These are phyloP conservation scores for Drosophila seguyi DNA, from an alignment of 1,140 invertebrate species.

Conservation along the genomic window DNA sequence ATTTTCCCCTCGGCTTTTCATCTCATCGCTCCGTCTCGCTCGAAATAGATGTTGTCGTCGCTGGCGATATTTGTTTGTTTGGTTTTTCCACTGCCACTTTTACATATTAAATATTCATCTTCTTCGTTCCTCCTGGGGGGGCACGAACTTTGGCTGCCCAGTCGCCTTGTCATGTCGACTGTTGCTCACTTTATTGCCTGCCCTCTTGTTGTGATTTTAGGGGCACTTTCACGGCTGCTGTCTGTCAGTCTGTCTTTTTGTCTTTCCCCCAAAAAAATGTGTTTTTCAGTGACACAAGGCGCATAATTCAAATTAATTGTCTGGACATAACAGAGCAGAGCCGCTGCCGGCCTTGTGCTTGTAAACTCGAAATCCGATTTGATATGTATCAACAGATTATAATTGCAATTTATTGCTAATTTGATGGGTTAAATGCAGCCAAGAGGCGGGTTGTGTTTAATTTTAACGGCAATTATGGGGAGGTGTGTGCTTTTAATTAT, in stretches of 20 bases:
- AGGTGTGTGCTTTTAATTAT: constrained; percentile 5
- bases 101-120: constrained; percentile 35
- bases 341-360: constrained; percentile 43
- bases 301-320: constrained; percentile 71
- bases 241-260: constrained; percentile 15
- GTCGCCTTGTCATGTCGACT: constrained; percentile 7
- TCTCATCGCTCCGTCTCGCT: constrained; percentile 7
- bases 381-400: constrained; percentile 33
- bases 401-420: constrained; percentile 29
- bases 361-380: constrained; percentile 24
- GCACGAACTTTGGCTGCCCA: constrained; percentile 34
- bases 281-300: constrained; percentile 61
- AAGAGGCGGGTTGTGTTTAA: neutral
- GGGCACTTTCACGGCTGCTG: constrained; percentile 45
- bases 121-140: neutral
- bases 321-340: constrained; percentile 42
- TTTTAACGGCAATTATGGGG: neutral
- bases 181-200: constrained; percentile 23
- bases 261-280: constrained; percentile 13
- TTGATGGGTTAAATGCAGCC: constrained; percentile 11
- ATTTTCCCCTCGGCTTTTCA: constrained; percentile 13
- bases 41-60: constrained; percentile 38
- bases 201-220: constrained; percentile 38
- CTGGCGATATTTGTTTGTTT: constrained; percentile 34
- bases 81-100: constrained; percentile 11